Evolutionary conservation across 2,797 vertebrate genomes (phyloP).

Genomic region (Arctocebus calabarensis): DNA sequence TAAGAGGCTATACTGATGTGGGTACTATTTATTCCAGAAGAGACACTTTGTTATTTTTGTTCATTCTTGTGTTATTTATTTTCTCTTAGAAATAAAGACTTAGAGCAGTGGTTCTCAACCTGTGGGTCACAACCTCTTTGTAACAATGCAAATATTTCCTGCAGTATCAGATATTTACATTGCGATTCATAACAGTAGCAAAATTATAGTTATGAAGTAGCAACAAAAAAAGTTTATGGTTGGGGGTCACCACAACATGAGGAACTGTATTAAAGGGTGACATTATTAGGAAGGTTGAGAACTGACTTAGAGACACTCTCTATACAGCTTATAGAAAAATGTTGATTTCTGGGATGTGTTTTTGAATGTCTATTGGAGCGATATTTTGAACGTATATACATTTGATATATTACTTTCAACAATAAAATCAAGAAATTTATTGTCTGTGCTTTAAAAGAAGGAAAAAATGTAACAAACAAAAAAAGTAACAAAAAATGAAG

Average conservation of each 20-base stretch:
- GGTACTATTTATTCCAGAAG: background rate
- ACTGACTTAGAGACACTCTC: background rate
- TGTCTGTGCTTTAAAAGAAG: background rate
- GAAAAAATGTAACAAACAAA: background rate
- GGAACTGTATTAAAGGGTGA: no score
- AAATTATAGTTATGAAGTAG: no score
- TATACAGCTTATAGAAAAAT: background rate
- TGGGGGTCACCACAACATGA: no score
- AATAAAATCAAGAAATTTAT: constrained; percentile 58
- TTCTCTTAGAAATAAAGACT: constrained; percentile 47
- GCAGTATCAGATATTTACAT: no score
- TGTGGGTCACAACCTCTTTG: no score
- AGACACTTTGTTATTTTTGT: background rate
- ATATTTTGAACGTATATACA: background rate
- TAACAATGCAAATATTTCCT: no score
- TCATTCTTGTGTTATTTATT: background rate
- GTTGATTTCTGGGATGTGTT: background rate
- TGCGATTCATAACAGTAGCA: no score
- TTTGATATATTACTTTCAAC: constrained; percentile 17
- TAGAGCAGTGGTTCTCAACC: background rate
- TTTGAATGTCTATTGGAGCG: background rate
- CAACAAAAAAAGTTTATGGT: no score
- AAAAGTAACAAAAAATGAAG: background rate
- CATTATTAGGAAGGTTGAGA: no score
- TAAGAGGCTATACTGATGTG: background rate